Evolutionary conservation across 2,797 vertebrate genomes (phyloP).

Genomic region (Emys orbicularis): DNA sequence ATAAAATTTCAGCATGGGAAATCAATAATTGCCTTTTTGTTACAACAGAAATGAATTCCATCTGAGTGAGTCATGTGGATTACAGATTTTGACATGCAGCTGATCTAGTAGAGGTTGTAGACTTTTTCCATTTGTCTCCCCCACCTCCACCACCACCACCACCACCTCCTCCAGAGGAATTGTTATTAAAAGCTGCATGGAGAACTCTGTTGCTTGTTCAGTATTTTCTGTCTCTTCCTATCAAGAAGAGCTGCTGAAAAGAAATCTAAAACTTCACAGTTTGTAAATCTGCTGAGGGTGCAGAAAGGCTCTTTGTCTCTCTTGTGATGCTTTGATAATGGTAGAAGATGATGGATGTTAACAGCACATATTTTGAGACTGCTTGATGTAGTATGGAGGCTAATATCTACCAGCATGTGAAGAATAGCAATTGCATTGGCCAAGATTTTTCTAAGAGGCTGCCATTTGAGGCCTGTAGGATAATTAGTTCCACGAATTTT

Average conservation of each 20-base stretch:
- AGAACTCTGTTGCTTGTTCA: neutral
- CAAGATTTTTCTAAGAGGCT: neutral
- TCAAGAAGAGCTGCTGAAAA: neutral
- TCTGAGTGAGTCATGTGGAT: conserved; percentile 33
- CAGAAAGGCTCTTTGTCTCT: neutral
- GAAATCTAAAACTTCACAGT: neutral
- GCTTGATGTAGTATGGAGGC: neutral
- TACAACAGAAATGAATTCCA: neutral
- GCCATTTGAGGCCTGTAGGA: neutral
- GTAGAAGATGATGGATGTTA: conserved; percentile 1
- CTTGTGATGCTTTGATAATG: neutral
- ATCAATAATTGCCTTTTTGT: conserved; percentile 20
- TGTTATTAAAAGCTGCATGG: neutral
- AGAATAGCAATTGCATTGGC: neutral
- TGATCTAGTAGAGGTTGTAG: neutral
- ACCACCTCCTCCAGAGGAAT: neutral
- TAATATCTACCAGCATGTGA: neutral
- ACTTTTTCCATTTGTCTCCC: neutral
- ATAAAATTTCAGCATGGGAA: conserved; percentile 46
- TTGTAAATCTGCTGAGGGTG: neutral
- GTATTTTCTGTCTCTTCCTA: neutral
- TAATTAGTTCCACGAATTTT: neutral
- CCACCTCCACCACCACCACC: neutral
- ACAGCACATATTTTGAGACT: neutral
- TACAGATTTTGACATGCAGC: conserved; percentile 7